Percentiles rank a stretch among this genome's conserved stretches.
These are phyloP conservation scores for Sporophila hypoxantha DNA, from an alignment of 2,113 vertebrate species.

Conservation along the genomic window DNA sequence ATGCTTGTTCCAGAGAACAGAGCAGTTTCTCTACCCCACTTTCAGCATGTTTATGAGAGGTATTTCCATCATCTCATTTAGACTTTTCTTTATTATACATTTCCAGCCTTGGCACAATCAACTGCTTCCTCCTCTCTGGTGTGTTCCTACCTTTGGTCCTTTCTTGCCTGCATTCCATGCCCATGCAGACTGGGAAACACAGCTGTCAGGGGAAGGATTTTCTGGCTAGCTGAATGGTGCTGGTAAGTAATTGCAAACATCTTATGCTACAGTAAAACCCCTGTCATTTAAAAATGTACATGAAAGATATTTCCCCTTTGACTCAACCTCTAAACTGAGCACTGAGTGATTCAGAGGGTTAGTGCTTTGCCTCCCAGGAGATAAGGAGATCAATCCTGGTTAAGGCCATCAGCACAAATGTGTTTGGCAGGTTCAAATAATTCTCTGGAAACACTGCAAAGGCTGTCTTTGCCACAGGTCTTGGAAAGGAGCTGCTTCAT, in stretches of 20 bases:
- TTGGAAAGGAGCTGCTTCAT: not conserved
- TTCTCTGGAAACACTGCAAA: not conserved
- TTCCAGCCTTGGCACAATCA: not conserved
- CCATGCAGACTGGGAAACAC: not conserved
- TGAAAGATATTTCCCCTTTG: not conserved
- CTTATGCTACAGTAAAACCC: not conserved
- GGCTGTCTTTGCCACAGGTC: not conserved
- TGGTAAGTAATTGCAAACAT: slow-evolving; percentile 20
- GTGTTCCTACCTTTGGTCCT: not conserved
- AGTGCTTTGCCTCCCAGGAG: not conserved
- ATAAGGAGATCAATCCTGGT: slow-evolving; percentile 37
- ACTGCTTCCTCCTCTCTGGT: not conserved
- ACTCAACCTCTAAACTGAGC: not conserved
- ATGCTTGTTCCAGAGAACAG: not conserved
- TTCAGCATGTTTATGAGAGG: not conserved
- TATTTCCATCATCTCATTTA: not conserved
- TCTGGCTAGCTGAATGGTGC: not conserved
- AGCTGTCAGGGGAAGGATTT: slow-evolving; percentile 10
- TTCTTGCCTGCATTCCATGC: not conserved
- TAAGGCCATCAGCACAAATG: slow-evolving; percentile 32
- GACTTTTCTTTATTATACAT: not conserved
- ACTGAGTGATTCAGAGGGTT: not conserved
- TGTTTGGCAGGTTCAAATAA: slow-evolving; percentile 22
- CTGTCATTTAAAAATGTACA: not conserved
- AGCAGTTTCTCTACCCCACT: not conserved